These are phyloP conservation scores for Apotomis capreana DNA, from an alignment of 2,888 invertebrate genomes.

Conservation along the genomic window DNA sequence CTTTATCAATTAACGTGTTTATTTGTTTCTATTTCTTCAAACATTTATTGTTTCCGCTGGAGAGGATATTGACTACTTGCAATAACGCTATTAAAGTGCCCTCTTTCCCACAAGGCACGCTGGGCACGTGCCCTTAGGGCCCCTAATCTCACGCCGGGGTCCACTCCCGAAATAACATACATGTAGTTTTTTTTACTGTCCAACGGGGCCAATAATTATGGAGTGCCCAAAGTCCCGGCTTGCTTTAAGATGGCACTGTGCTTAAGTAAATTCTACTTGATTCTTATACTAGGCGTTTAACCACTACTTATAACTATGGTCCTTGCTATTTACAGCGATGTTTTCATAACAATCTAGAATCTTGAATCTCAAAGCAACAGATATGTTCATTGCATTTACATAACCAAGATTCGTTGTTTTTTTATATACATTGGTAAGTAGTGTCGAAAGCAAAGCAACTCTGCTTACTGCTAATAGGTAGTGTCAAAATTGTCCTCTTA, in stretches of 20 bases:
- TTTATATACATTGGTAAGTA: slow-evolving; percentile 5
- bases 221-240: too few relatives aligned
- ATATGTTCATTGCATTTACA: slow-evolving; percentile 2
- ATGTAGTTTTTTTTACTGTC: too few relatives aligned
- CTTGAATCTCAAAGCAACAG: slow-evolving; percentile 16
- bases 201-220: too few relatives aligned
- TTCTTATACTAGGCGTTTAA: too few relatives aligned
- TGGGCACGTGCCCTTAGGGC: too few relatives aligned
- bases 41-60: slow-evolving; percentile 8
- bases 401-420: slow-evolving; percentile 24
- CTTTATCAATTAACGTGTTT: slow-evolving; percentile 33
- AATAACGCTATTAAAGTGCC: too few relatives aligned
- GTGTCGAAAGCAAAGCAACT: slow-evolving; percentile 3
- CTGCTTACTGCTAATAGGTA: slow-evolving; percentile 2
- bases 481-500: neutral
- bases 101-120: too few relatives aligned
- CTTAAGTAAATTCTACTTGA: too few relatives aligned
- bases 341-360: slow-evolving; percentile 9
- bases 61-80: neutral
- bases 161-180: too few relatives aligned
- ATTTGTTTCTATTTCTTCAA: neutral
- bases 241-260: too few relatives aligned
- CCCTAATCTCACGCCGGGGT: too few relatives aligned
- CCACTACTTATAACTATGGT: too few relatives aligned
- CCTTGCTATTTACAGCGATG: neutral